These are phyloP conservation scores for Pararge aegeria DNA, from an alignment of 1,140 invertebrate species.

Conservation along the genomic window DNA sequence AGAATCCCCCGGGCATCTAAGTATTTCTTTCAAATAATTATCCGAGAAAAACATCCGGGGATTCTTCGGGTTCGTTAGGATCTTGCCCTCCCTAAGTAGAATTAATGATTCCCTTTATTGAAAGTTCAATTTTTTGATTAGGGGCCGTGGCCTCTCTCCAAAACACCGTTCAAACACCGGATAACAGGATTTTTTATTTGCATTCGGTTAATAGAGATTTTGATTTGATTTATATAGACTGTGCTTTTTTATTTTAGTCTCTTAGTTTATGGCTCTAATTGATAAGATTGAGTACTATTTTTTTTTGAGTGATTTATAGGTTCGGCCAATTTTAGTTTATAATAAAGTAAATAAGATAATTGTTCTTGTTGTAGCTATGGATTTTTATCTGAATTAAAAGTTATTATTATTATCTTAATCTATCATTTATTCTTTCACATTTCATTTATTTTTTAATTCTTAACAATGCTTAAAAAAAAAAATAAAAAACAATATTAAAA, in stretches of 20 bases:
- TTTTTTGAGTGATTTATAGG: too few species aligned
- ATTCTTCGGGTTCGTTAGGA: conserved; percentile 75
- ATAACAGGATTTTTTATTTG: conserved; percentile 74
- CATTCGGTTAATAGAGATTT: conserved; percentile 69
- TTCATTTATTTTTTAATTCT: too few species aligned
- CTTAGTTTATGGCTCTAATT: too few species aligned
- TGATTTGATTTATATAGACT: conserved; percentile 32
- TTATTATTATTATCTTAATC: too few species aligned
- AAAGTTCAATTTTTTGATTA: conserved; percentile 79
- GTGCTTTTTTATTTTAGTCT: neutral
- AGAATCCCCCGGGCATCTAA: conserved; percentile 40
- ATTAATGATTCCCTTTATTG: conserved; percentile 78
- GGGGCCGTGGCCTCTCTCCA: conserved; percentile 47
- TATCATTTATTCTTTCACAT: too few species aligned
- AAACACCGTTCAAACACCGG: conserved; percentile 71
- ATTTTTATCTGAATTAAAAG: too few species aligned
- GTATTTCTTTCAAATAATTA: conserved; percentile 75
- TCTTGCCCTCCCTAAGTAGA: conserved; percentile 72
- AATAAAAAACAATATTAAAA: too few species aligned
- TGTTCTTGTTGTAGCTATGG: too few species aligned
- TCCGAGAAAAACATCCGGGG: conserved; percentile 69
- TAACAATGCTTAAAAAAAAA: too few species aligned
- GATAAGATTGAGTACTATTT: too few species aligned
- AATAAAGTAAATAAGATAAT: too few species aligned
- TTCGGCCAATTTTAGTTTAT: too few species aligned